These are phyloP conservation scores for Nematolebias whitei DNA, from an alignment of 2,113 vertebrate genomes.

Conservation along the genomic window DNA sequence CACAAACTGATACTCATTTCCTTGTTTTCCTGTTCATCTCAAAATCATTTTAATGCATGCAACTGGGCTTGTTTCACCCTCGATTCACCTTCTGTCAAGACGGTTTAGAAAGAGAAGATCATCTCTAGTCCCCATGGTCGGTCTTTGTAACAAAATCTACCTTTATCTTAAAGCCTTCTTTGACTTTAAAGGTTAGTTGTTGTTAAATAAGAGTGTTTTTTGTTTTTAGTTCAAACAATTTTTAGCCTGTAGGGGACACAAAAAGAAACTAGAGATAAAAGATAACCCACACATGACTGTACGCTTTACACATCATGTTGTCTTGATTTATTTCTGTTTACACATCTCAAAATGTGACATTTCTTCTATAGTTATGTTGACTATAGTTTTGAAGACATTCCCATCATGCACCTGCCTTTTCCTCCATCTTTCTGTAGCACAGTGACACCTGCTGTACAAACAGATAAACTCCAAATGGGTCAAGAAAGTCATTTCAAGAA, in stretches of 20 bases:
- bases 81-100: not conserved
- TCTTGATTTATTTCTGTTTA: not conserved
- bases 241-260: too few species aligned
- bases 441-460: slow-evolving; percentile 58
- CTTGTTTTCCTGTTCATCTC: not conserved
- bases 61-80: not conserved
- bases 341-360: not conserved
- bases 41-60: not conserved
- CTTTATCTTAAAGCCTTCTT: not conserved
- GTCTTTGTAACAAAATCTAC: not conserved
- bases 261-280: too few species aligned
- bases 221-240: too few species aligned
- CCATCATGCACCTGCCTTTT: not conserved
- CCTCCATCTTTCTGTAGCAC: slow-evolving; percentile 15
- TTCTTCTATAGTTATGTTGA: slow-evolving; percentile 7
- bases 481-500: too few species aligned
- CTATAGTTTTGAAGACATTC: not conserved
- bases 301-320: not conserved
- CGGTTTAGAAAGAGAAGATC: not conserved
- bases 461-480: not conserved
- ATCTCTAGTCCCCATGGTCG: not conserved
- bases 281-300: too few species aligned
- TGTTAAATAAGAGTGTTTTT: too few species aligned
- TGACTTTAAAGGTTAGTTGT: too few species aligned
- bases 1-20: not conserved